Base-by-base conservation (phyloP, 2,113 vertebrate genomes). In the Eurystomus gularis region DNA sequence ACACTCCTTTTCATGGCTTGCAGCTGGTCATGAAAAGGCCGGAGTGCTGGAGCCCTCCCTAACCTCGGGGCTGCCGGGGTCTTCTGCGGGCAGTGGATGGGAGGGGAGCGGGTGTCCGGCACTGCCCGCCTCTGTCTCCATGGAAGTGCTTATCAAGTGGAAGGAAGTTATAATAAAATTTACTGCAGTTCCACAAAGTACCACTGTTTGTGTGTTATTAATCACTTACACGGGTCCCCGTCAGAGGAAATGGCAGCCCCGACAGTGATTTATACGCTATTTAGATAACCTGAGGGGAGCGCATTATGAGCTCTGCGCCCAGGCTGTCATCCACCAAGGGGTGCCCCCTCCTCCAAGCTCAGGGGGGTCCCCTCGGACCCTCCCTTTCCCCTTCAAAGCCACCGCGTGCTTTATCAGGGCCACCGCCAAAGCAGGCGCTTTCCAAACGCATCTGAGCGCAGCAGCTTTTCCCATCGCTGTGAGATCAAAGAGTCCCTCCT, bases 151-250 rank as follows among this genome's bases (percentile, higher is more conserved):
- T 64, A 97, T 62, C 85, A 44, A 85, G 55, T 89, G 96, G 79
- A 91, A 96, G 91, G 94, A 97, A 97, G 91, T 91, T 37, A 66
- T 80, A 72, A 84, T 19, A 76, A 87, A 80, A 95, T 90, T 88
- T 40, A 84, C 72, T 39, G 89, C 83, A 7, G 80, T 14, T 68
- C 71, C 93, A 88, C 85, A 61, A 46, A 94, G 94, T 31, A 25
- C 88, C 64, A 9, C 62, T 95, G 78, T 94, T 62, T 84, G 81
- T 25, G 40, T 25, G 51, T 37, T 62, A 40, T 42, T 88, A 89
- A 92, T 87, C 88, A 60, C 75, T 54, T 6, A 44, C 29, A 62
- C 79, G 29, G 75, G 79, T 94, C 86, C 82, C 82, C 4, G 69
- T 92, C 18, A 7, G 71, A 93, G 95, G 95, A 94, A 92, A 85